A percentile compares a stretch with the other conserved stretches of the same genome.
Evolutionary conservation across 2,797 vertebrate genomes (phyloP).

Genomic region (Hephaestus fuliginosus): DNA sequence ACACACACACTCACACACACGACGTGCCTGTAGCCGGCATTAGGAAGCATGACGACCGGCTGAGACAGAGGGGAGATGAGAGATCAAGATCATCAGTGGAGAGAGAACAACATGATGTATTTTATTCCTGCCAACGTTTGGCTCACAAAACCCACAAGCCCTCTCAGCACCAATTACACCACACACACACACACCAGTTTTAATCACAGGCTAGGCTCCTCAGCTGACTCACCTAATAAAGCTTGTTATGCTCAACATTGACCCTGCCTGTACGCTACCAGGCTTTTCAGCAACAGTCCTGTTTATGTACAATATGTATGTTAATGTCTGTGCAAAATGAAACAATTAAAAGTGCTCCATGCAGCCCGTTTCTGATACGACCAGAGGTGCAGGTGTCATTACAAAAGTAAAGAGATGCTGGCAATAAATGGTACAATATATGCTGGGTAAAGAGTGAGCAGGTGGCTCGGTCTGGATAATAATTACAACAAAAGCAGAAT

Average conservation of each 20-base stretch:
- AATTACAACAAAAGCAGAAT: conserved; percentile 38
- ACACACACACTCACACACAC: conserved; percentile 15
- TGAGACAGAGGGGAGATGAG: conserved; percentile 48
- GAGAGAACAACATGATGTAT: conserved; percentile 36
- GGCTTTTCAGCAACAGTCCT: background rate
- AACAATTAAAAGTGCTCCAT: background rate
- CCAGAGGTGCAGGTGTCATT: background rate
- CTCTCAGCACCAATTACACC: conserved; percentile 5
- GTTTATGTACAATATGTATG: background rate
- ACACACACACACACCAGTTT: conserved; percentile 19
- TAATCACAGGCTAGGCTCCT: conserved; percentile 27
- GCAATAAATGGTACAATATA: conserved; percentile 16
- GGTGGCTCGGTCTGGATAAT: conserved; percentile 41
- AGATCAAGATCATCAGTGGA: conserved; percentile 50
- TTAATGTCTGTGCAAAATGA: background rate
- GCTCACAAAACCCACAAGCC: conserved; percentile 14
- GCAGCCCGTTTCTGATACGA: background rate
- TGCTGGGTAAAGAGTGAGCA: conserved; percentile 33
- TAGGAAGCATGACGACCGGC: conserved; percentile 37
- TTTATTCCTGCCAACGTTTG: conserved; percentile 33
- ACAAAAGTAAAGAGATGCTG: background rate
- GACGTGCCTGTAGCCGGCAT: conserved; percentile 20
- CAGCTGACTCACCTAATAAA: conserved; percentile 51
- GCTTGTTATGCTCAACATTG: conserved; percentile 32
- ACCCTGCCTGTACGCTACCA: conserved; percentile 9